phyloP scores from a whole-genome alignment of 2,797 vertebrate genomes.

The Ciconia nigra region DNA sequence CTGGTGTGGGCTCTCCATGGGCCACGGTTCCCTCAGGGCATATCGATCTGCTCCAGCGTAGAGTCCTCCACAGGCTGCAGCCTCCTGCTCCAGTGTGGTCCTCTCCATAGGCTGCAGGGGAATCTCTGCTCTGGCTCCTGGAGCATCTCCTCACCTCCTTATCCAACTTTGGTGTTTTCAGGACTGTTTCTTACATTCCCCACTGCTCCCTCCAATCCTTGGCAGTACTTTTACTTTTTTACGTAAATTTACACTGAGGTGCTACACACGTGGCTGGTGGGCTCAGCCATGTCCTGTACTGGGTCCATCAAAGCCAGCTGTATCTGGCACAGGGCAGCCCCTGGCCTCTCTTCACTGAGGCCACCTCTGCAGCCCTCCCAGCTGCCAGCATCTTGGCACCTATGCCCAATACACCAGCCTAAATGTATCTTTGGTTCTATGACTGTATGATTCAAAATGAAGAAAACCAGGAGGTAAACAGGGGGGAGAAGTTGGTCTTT shows the following conservation, averaged over 20 bases:
- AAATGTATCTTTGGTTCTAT: background rate
- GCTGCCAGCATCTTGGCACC: background rate
- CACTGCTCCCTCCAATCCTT: background rate
- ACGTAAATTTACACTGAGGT: background rate
- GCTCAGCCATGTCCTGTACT: background rate
- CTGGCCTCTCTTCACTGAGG: background rate
- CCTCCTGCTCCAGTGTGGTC: background rate
- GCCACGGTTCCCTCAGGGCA: background rate
- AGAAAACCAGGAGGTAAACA: background rate
- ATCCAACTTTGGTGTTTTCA: background rate
- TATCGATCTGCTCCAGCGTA: fast-evolving
- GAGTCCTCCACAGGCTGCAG: background rate
- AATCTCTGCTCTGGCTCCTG: background rate
- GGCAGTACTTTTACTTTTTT: background rate
- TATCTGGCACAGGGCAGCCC: background rate
- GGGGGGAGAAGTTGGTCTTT: background rate
- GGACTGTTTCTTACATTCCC: background rate
- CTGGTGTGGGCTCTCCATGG: background rate
- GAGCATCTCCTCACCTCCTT: background rate
- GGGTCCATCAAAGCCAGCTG: too few species aligned
- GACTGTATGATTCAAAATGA: background rate
- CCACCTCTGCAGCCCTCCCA: background rate
- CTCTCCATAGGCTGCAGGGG: background rate
- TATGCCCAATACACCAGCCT: background rate
- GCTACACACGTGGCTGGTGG: background rate